Base-by-base conservation (phyloP, 2,888 invertebrate genomes). In the Brassicogethes aeneus region DNA sequence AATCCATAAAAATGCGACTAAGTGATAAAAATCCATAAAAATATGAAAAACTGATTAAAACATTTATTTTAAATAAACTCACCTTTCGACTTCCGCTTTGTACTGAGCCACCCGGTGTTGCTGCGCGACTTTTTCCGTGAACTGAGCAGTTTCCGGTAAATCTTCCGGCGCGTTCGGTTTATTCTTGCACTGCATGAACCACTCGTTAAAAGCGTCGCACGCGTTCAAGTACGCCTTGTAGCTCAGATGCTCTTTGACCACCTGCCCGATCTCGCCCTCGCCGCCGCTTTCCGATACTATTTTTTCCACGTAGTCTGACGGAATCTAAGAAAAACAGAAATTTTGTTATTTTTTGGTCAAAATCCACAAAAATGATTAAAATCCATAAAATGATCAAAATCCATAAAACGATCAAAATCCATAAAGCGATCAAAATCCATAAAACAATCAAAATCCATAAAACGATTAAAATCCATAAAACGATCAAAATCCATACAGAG, bases 171-270 rank as follows among this genome's bases (percentile, higher is more conserved):
- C 77, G 40, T 75, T 73, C 0, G 94, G 95, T 63, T 82, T 82
- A 1, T 79, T 82, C 58, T 86, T 82, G 51, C 76, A 87, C 57
- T 87, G 81, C 49, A 84, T 79, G 52, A 87, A 87, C 94, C 94
- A 95, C 54, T 88, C 85, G 47, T 83, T 82, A 67, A 92, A 94
- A 3, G 85, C 80, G 65, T 93, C 90, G 45, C 90, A 75, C 2
- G 89, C 91, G 57, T 87, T 83, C 50, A 95, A 70, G 63, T 93
- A 95, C 0, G 88, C 79, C 66, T 87, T 85, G 57, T 90, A 79
- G 65, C 93, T 90, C 17, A 94, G 72, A 68, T 88, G 87, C 64
- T 95, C 94, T 51, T 87, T 78, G 39, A 93, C 63, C 36, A 68
- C 68, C 50, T 70, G 70, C 46, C 71, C 55, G 3, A 64, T 64